Evolutionary conservation across 2,113 vertebrate species (phyloP).

Genomic region (Oreochromis tanganicae): DNA sequence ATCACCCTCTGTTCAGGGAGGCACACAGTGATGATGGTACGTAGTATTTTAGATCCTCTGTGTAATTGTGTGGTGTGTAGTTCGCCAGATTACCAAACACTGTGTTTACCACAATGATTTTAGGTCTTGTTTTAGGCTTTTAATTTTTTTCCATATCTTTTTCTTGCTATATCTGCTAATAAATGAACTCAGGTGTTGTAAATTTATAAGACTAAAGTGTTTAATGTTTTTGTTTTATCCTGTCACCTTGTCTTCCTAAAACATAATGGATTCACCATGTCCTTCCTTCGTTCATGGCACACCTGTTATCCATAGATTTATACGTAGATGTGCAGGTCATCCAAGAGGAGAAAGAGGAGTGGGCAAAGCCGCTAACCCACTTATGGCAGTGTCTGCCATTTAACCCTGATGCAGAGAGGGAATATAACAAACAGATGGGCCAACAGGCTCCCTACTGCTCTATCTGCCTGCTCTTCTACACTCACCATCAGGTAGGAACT

Average conservation of each 20-base stretch:
- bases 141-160: neutral
- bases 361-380: constrained; percentile 86
- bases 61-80: neutral
- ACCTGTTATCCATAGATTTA: constrained; percentile 58
- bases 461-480: constrained; percentile 91
- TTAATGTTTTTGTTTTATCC: neutral
- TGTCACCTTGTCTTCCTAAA: neutral
- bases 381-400: constrained; percentile 88
- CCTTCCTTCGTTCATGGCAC: neutral
- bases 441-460: constrained; percentile 86
- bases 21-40: constrained; percentile 86
- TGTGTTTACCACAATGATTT: neutral
- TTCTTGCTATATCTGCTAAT: neutral
- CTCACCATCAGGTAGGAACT: constrained; percentile 76
- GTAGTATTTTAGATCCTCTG: neutral
- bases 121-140: neutral
- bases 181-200: neutral
- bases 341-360: constrained; percentile 76
- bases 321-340: constrained; percentile 73
- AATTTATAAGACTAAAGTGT: neutral
- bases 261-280: neutral
- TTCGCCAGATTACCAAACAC: neutral
- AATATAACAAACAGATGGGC: constrained; percentile 86
- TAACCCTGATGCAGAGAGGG: constrained; percentile 83
- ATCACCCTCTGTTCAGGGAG: constrained; percentile 88